phyloP scores from a whole-genome alignment of 2,888 invertebrate species.

The Gasteruption jaculator region DNA sequence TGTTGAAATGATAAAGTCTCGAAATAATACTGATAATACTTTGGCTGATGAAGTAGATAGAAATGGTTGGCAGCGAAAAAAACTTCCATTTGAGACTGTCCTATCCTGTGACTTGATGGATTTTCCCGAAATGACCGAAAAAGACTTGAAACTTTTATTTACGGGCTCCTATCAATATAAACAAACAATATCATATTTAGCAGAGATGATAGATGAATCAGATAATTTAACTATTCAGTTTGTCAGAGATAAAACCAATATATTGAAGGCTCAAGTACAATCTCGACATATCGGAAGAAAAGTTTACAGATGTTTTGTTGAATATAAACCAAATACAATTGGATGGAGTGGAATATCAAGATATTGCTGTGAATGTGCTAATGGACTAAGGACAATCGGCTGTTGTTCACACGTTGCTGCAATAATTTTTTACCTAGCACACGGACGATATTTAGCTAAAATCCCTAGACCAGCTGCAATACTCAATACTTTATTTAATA shows the following conservation, averaged over 20 bases:
- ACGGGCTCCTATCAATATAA: constrained; percentile 12
- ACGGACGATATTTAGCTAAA: constrained; percentile 20
- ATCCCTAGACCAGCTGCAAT: constrained; percentile 21
- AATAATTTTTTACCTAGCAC: constrained; percentile 17
- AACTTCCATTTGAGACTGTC: constrained; percentile 12
- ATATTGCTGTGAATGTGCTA: constrained; percentile 12
- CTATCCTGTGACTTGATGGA: constrained; percentile 7
- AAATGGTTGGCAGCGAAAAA: constrained; percentile 17
- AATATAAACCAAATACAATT: constrained; percentile 8
- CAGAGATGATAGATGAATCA: constrained; percentile 13
- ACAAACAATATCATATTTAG: constrained; percentile 12
- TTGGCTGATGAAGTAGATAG: constrained; percentile 12
- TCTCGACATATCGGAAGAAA: constrained; percentile 16
- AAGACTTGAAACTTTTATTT: constrained; percentile 10
- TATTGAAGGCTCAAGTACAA: constrained; percentile 14
- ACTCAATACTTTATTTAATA: constrained; percentile 15
- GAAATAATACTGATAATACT: constrained; percentile 11
- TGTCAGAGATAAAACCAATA: constrained; percentile 12
- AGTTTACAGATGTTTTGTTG: constrained; percentile 16
- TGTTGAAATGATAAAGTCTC: constrained; percentile 8
- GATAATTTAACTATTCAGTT: constrained; percentile 12
- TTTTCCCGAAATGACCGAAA: constrained; percentile 14
- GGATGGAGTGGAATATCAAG: constrained; percentile 4
- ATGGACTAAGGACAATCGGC: constrained; percentile 10
- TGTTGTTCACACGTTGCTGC: constrained; percentile 12